Conservation (phyloP, 2,797 vertebrate genomes). For the Cynodonichthys magdalenae region DNA sequence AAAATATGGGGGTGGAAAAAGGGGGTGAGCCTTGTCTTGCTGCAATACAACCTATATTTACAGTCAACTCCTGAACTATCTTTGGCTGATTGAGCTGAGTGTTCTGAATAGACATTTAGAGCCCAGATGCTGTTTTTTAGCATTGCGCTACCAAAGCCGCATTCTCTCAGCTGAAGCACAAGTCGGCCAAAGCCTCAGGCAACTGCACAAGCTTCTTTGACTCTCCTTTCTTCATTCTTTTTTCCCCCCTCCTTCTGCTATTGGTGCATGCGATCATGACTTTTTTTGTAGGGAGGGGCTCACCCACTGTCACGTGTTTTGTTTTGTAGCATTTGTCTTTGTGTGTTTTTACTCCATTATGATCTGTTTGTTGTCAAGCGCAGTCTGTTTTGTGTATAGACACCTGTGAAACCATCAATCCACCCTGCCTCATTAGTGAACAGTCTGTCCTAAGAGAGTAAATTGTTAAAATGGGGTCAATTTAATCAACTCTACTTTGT, state of each 20-base stretch:
- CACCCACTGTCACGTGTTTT: slow-evolving; percentile 79
- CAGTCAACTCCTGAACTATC: slow-evolving; percentile 64
- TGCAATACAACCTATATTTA: slow-evolving; percentile 64
- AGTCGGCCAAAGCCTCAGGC: slow-evolving; percentile 84
- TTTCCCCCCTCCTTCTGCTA: slow-evolving; percentile 72
- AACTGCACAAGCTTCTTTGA: slow-evolving; percentile 87
- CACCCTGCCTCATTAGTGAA: slow-evolving; percentile 84
- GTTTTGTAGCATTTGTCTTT: slow-evolving; percentile 73
- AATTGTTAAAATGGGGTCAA: slow-evolving; percentile 77
- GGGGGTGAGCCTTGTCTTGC: slow-evolving; percentile 69
- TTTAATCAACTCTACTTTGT: slow-evolving; percentile 60
- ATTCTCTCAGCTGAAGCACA: slow-evolving; percentile 79
- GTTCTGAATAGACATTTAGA: slow-evolving; percentile 69
- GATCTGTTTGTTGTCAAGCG: slow-evolving; percentile 59
- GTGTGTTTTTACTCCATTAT: slow-evolving; percentile 64
- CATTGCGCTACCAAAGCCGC: slow-evolving; percentile 64
- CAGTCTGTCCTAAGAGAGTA: slow-evolving; percentile 66
- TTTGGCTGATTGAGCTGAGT: slow-evolving; percentile 73
- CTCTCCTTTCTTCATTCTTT: slow-evolving; percentile 82
- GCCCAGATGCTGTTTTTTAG: slow-evolving; percentile 69
- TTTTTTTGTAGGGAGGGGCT: slow-evolving; percentile 71
- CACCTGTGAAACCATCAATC: slow-evolving; percentile 77
- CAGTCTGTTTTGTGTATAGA: slow-evolving; percentile 64
- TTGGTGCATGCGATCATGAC: slow-evolving; percentile 83
- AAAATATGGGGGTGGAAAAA: slow-evolving; percentile 58